Evolutionary conservation across 1,140 invertebrate species (phyloP), one percentile per base, ranked within the genome.

Genomic region (Drosophila nebulosa): DNA sequence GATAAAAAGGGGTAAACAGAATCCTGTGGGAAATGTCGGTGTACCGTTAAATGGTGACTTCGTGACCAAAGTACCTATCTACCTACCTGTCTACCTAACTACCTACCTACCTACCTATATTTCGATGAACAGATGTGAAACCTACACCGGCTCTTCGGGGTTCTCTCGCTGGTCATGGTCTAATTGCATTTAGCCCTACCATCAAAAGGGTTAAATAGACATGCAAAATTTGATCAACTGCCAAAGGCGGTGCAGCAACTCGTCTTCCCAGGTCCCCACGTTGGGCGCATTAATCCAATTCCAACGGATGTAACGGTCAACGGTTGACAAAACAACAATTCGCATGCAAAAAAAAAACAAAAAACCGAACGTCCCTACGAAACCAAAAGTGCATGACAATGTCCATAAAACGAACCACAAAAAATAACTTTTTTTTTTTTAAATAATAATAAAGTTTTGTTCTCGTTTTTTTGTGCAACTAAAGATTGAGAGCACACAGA

Each of bases 271-370:
- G 57, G 18, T 18, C 52, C 27, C 39, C 12, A 16, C 79, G 21
- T 77, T 52, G 78, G 63, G 36, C 78, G 70, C 64, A 83, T 81
- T 81, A 88, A 86, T 86, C 81, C 83, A 88, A 86, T 81, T 85
- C 52, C 77, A 85, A 70, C 89, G 89, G 89, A 90, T 90, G 89
- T 90, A 90, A 90, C 89, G 89, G 81, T 85, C 74, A 57, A 53
- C 75, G 71, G 79, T 89, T 89, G 79, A 90, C 79, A 90, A 90
- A 32, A 32, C 30, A 32, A 90, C 74, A 88, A 84, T 89, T 69
- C 39, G 84, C 83, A 78, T 74, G 72, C 71, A 74, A 73, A 69
- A 73, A 58, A n/a, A n/a, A n/a, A n/a, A 74, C 12, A 26, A 22
- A 10, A 18, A 21, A 27, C 35, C 14, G 39, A 46, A 46, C 39